Percentiles rank a stretch among this genome's conserved stretches.
These are phyloP conservation scores for Tiaroga cobitis DNA, from an alignment of 2,797 vertebrate species.

Conservation along the genomic window DNA sequence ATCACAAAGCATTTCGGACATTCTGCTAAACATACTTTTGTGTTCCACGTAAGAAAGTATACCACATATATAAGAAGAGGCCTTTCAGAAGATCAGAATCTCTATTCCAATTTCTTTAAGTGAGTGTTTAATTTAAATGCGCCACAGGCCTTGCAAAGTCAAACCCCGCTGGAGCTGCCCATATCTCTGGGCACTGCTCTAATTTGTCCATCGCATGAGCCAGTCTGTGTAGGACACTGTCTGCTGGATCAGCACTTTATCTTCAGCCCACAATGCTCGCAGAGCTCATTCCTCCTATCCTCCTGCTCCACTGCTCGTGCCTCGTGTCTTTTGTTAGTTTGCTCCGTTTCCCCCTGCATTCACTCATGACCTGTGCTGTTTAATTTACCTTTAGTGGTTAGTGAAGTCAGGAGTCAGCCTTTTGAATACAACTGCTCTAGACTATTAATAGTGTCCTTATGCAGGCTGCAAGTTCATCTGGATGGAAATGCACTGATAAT, in stretches of 20 bases:
- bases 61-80: not conserved
- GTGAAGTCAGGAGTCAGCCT: constrained; percentile 62
- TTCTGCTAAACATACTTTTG: not conserved
- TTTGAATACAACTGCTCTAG: constrained; percentile 39
- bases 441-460: constrained; percentile 50
- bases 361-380: constrained; percentile 51
- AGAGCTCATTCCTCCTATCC: not conserved
- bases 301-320: not conserved
- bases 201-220: constrained; percentile 55
- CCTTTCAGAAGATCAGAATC: constrained; percentile 8
- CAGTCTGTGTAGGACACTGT: constrained; percentile 59
- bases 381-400: constrained; percentile 60
- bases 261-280: constrained; percentile 35
- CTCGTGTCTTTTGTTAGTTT: constrained; percentile 2
- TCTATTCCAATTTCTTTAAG: constrained; percentile 21
- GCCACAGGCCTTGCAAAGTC: constrained; percentile 13
- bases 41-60: not conserved
- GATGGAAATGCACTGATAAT: constrained; percentile 72
- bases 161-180: constrained; percentile 24
- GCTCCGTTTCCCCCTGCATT: constrained; percentile 42
- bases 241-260: constrained; percentile 67
- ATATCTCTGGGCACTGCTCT: constrained; percentile 18
- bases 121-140: constrained; percentile 35
- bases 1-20: not conserved
- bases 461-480: constrained; percentile 66